A percentile compares a stretch with the other conserved stretches of the same genome.
phyloP scores from a whole-genome alignment of 2,797 vertebrate species.

The Valencia hispanica region DNA sequence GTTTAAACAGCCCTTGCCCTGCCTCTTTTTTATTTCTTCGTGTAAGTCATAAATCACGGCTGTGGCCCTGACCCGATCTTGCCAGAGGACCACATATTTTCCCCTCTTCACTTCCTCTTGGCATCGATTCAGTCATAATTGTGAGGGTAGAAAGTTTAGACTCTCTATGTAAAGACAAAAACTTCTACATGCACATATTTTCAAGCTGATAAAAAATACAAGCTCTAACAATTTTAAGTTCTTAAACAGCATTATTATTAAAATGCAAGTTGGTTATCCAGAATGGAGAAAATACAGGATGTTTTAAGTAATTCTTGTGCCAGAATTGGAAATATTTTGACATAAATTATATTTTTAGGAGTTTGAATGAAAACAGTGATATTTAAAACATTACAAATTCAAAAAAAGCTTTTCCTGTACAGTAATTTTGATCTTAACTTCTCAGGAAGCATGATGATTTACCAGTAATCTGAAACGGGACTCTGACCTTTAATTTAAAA shows the following conservation, averaged over 20 bases:
- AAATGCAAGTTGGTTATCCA: background rate
- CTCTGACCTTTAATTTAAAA: slow-evolving; percentile 1
- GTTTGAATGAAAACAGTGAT: background rate
- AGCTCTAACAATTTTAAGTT: background rate
- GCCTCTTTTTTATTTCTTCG: slow-evolving; percentile 7
- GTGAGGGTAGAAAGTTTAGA: slow-evolving; percentile 25
- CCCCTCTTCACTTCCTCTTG: slow-evolving; percentile 43
- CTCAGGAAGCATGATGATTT: background rate
- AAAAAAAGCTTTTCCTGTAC: too few species aligned
- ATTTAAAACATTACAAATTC: background rate
- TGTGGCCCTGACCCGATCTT: slow-evolving; percentile 1
- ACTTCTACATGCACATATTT: background rate
- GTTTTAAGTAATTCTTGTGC: slow-evolving; percentile 3
- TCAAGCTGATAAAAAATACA: background rate
- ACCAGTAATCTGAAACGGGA: slow-evolving; percentile 1
- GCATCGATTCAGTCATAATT: background rate
- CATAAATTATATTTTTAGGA: background rate
- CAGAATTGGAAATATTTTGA: background rate
- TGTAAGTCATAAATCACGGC: slow-evolving; percentile 24
- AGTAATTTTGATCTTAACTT: background rate
- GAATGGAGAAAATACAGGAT: background rate
- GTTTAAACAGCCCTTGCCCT: slow-evolving; percentile 15
- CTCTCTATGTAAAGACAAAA: background rate
- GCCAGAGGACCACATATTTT: background rate
- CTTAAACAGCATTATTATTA: background rate